Conservation (phyloP, 1,140 invertebrate genomes). For the Colletes latitarsis region DNA sequence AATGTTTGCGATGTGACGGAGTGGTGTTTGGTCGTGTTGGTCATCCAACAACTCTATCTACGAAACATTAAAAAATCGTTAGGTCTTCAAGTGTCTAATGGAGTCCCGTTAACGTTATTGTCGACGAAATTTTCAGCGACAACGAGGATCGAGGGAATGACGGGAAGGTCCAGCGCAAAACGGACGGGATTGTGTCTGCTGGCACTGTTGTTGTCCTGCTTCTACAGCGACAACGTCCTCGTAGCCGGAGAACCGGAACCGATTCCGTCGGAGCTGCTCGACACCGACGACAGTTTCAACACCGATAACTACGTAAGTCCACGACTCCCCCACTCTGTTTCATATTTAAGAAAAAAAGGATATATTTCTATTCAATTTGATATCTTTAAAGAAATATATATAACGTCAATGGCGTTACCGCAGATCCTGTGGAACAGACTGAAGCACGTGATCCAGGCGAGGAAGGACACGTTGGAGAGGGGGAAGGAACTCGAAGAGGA, state of each 20-base stretch:
- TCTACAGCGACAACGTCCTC: constrained; percentile 41
- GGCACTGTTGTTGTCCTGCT: constrained; percentile 64
- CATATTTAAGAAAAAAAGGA: no score
- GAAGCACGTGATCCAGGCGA: constrained; percentile 63
- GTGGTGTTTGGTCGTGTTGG: no score
- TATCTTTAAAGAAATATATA: no score
- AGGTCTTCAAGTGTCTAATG: no score
- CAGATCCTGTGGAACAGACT: constrained; percentile 70
- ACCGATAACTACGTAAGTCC: constrained; percentile 63
- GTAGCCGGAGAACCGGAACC: constrained; percentile 66
- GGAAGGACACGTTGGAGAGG: constrained; percentile 66
- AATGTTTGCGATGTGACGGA: no score
- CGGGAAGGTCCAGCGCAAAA: constrained; percentile 55
- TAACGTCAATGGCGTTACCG: background rate
- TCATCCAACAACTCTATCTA: no score
- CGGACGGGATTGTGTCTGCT: constrained; percentile 68
- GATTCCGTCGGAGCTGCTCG: constrained; percentile 56
- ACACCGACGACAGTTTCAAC: constrained; percentile 58
- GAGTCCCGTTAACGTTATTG: no score
- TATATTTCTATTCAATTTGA: no score
- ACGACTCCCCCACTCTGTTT: background rate
- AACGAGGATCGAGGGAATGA: constrained; percentile 71
- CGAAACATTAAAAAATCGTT: no score
- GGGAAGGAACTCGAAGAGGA: constrained; percentile 70
- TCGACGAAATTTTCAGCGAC: constrained; percentile 22